Base-by-base conservation (phyloP, 2,888 invertebrate species). In the Limnephilus lunatus region DNA sequence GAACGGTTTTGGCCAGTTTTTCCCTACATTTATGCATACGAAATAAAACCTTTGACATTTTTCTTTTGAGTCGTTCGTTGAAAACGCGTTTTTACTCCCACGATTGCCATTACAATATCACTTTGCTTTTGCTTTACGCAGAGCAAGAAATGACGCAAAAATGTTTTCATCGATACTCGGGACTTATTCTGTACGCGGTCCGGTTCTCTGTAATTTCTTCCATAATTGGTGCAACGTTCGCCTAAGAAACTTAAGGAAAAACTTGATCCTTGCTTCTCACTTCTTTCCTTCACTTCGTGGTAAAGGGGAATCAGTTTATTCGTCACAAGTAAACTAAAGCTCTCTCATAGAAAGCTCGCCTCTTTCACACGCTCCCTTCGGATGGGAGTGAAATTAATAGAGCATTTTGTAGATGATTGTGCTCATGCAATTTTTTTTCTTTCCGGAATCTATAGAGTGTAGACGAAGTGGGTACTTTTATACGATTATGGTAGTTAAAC, bases 171-270 rank as follows among this genome's bases (percentile, higher is more conserved):
- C 39, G 48, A 44, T 44, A 86, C 48, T 30, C 30, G 12, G 12
- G 30, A 86, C 25, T 44, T 44, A 44, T 86, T 44, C 86, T 48
- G 39, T 25, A n/a, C n/a, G 86, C 86, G 30, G 86, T 88, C 88
- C 68, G 68, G 88, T 88, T 68, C 53, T 88, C 68, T 15, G 88
- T 68, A 35, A 88, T 88, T 68, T 88, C 80, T 88, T 32, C 88
- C 88, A 88, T 88, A 88, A 88, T 88, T 68, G 88, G 68, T 68
- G 68, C 88, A 86, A 14, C 68, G 68, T 31, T 86, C 32, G 88
- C 30, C 68, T 86, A 44, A 44, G 86, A 86, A 44, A 86, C 86
- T 44, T 15, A 44, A 86, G 15, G 48, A 86, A 86, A 86, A 86
- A 86, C 86, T 86, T 30, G 86, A 30, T 86, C 83, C 25, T n/a